Conservation (phyloP, 2,113 vertebrate species). For the Gnathonemus echidnorhynchus region DNA sequence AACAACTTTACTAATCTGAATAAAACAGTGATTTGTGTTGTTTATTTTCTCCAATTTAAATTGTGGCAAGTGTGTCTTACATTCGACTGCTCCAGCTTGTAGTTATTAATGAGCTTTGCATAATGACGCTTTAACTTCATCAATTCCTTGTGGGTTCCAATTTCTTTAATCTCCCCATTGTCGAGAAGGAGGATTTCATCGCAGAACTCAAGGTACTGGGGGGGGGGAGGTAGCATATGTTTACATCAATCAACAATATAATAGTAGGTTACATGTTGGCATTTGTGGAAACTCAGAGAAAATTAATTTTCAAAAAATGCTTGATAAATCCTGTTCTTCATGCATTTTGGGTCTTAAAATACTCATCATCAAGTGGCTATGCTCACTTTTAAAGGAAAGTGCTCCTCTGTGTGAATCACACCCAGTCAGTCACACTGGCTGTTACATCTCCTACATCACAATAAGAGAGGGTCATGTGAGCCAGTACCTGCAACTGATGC, state of each 20-base stretch:
- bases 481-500: conserved; percentile 66
- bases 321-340: background rate
- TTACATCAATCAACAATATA: background rate
- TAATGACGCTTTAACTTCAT: too few species aligned
- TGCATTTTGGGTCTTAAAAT: background rate
- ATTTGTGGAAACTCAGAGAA: background rate
- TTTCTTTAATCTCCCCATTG: conserved; percentile 64
- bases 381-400: background rate
- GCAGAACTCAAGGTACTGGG: conserved; percentile 74
- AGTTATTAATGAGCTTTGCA: too few species aligned
- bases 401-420: background rate
- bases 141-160: too few species aligned
- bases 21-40: background rate
- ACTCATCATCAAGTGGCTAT: background rate
- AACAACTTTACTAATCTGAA: background rate
- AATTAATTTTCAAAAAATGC: background rate
- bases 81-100: too few species aligned
- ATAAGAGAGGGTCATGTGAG: background rate
- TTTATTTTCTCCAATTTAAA: background rate
- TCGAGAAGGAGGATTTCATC: conserved; percentile 71
- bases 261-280: background rate
- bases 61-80: background rate
- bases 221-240: background rate
- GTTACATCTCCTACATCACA: background rate
- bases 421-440: background rate